Percentiles rank a stretch among this genome's conserved stretches.
Evolutionary conservation across 2,888 invertebrate species (phyloP).

Genomic region (Dynastes grantii): DNA sequence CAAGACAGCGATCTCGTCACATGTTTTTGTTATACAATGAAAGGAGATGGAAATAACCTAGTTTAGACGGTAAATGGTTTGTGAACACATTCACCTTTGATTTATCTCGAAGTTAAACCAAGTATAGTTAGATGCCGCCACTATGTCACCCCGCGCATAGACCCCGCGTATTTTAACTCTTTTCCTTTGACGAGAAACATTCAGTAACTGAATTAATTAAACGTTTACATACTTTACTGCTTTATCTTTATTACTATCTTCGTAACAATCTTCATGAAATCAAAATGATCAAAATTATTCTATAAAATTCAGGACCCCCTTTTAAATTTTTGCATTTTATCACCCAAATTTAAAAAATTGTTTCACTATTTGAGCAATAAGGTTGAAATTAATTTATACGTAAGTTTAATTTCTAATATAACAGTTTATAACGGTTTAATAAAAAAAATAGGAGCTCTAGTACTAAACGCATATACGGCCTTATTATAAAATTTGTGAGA

Average conservation of each 20-base stretch:
- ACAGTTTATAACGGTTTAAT: neutral
- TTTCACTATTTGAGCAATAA: constrained; percentile 31
- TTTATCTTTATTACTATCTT: too few relatives aligned
- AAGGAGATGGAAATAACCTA: constrained; percentile 25
- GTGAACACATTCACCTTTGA: neutral
- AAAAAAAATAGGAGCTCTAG: neutral
- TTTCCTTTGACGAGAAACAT: too few relatives aligned
- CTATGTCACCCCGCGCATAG: neutral
- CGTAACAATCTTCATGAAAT: too few relatives aligned
- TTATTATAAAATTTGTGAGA: neutral
- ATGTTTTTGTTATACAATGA: constrained; percentile 1
- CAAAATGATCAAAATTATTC: too few relatives aligned
- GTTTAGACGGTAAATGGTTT: constrained; percentile 9
- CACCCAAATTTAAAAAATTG: too few relatives aligned
- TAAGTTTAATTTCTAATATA: neutral
- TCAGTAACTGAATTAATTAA: neutral
- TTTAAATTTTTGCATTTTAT: too few relatives aligned
- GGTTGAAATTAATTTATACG: constrained; percentile 25
- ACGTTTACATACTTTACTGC: too few relatives aligned
- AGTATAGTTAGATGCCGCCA: neutral
- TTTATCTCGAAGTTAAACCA: neutral
- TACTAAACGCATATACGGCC: neutral
- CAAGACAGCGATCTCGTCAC: constrained; percentile 3
- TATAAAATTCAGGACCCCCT: too few relatives aligned
- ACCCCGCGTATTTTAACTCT: neutral